phyloP scores from a whole-genome alignment of 2,113 vertebrate species.

The Amphilophus citrinellus region DNA sequence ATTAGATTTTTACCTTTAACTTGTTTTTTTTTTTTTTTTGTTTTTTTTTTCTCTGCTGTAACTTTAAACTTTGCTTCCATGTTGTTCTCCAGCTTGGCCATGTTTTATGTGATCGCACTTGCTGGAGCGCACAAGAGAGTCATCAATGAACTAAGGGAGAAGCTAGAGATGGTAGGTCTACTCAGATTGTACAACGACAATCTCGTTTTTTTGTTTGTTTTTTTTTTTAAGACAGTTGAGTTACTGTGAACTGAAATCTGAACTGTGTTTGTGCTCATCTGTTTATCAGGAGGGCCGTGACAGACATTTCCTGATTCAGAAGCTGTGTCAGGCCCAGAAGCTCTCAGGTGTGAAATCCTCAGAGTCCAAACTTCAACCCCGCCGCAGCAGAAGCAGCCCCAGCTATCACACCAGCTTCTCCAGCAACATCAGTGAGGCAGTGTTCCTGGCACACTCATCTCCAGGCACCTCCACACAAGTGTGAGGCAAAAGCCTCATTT shows the following conservation, averaged over 20 bases:
- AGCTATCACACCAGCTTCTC: slow-evolving; percentile 73
- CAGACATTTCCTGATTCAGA: slow-evolving; percentile 90
- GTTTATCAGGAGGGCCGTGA: slow-evolving; percentile 87
- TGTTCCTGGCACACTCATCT: slow-evolving; percentile 67
- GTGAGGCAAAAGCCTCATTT: slow-evolving; percentile 26
- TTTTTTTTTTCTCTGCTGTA: neutral
- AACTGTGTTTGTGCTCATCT: neutral
- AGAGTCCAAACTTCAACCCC: neutral
- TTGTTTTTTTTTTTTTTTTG: neutral
- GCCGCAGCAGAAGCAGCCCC: slow-evolving; percentile 43
- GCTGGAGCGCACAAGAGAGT: slow-evolving; percentile 92
- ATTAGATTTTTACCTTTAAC: neutral
- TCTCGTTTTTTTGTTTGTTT: too few relatives aligned
- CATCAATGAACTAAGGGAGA: slow-evolving; percentile 89
- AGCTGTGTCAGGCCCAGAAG: slow-evolving; percentile 86
- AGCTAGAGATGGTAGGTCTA: slow-evolving; percentile 89
- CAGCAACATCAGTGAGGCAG: slow-evolving; percentile 50
- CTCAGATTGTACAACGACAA: neutral
- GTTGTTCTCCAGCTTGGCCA: slow-evolving; percentile 84
- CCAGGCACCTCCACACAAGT: slow-evolving; percentile 73
- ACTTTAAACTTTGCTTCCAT: neutral
- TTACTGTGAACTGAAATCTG: neutral
- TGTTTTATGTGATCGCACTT: slow-evolving; percentile 94
- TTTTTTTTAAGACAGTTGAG: neutral
- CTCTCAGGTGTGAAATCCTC: neutral